Evolutionary conservation across 2,888 invertebrate genomes (phyloP), one percentile per base, ranked within the genome.

Genomic region (Apoderus coryli): DNA sequence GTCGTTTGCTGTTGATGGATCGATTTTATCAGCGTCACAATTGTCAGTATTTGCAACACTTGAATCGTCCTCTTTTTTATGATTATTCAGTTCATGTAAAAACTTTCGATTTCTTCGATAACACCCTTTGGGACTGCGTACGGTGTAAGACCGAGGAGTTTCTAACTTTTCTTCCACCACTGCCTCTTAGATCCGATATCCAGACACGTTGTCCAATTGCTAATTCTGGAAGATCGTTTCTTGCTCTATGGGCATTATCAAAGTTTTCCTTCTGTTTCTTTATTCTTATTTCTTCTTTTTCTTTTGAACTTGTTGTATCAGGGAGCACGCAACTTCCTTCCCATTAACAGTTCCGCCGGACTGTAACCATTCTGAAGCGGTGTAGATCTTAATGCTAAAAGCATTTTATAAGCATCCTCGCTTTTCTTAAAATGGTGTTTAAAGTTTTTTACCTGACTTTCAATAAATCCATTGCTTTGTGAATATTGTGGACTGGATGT

Each of bases 281-380:
- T 10, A 22, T 28, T 10, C 16, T 24, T 11, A 10, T 16, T 24
- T 33, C 26, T 24, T 33, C 33, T 12, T 12, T 33, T 28, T 33
- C 14, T 4, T 15, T 10, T 7, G 29, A 10, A 11, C 6, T 13
- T 6, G 22, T 5, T 12, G 11, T 11, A 16, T 33, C 16, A 7
- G 29, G 29, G 4, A 24, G 10, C 39, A 23, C 44, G 30, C 15
- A 48, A 33, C 22, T 39, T 41, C 12, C 46, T 15, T 10, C 45
- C 45, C 38, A 47, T 41, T 5, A 46, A 39, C 6, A 50, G 34
- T 34, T 48, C 45, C 3, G 44, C 42, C 10, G 49, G 46, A 13
- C 40, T 43, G 27, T 37, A 43, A 7, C 46, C 44, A 19, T 6
- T 7, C 10, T 37, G 32, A 14, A 46, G 30, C 1, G 46, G 43